phyloP scores from a whole-genome alignment of 2,888 invertebrate species.

The Agrochola litura region DNA sequence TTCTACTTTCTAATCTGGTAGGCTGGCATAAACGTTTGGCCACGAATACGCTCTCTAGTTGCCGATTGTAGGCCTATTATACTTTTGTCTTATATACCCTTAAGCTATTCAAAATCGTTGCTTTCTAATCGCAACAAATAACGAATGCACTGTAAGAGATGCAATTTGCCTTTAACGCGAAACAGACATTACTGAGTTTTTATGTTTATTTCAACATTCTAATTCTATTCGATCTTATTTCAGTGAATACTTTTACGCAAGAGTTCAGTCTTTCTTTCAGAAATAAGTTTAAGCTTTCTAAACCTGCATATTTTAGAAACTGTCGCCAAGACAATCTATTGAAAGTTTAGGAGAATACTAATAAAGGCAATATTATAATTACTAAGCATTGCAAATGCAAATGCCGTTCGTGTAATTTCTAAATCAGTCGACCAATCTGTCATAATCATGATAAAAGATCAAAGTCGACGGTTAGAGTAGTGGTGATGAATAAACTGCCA shows the following conservation, averaged over 20 bases:
- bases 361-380: constrained; percentile 32
- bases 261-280: neutral
- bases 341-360: neutral
- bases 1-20: constrained; percentile 87
- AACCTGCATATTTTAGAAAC: constrained; percentile 28
- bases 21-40: constrained; percentile 79
- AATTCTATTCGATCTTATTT: constrained; percentile 16
- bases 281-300: constrained; percentile 23
- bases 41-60: constrained; percentile 83
- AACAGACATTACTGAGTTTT: constrained; percentile 11
- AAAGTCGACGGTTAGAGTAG: constrained; percentile 76
- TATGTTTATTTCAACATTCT: constrained; percentile 12
- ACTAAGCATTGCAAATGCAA: constrained; percentile 39
- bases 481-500: constrained; percentile 79
- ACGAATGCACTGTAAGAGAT: constrained; percentile 43
- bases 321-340: constrained; percentile 10
- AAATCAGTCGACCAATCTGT: constrained; percentile 69
- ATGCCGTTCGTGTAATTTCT: constrained; percentile 65
- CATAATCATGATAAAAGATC: constrained; percentile 76
- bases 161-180: constrained; percentile 28
- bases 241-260: neutral
- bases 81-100: constrained; percentile 84
- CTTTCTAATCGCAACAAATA: constrained; percentile 83
- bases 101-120: constrained; percentile 75
- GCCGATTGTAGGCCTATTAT: constrained; percentile 79